phyloP scores from a whole-genome alignment of 2,113 vertebrate species.

The Apodemus speciosus region DNA sequence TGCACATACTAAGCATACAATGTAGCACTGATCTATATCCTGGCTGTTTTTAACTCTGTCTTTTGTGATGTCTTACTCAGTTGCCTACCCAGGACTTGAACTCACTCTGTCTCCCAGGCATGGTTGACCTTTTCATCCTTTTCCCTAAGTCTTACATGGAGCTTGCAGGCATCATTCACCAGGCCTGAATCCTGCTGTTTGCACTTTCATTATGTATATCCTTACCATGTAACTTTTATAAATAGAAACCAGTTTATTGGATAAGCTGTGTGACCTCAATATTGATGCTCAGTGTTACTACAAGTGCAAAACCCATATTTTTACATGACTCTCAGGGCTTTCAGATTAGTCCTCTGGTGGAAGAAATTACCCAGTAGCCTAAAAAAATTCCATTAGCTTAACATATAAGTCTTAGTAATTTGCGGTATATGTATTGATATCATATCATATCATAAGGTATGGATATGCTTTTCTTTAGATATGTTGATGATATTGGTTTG shows the following conservation, averaged over 20 bases:
- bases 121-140: neutral
- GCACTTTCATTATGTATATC: neutral
- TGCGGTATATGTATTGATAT: too few relatives aligned
- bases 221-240: neutral
- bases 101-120: neutral
- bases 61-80: neutral
- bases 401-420: neutral
- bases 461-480: neutral
- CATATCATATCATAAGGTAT: neutral
- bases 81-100: neutral
- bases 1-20: neutral
- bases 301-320: neutral
- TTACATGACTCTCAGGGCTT: neutral
- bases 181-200: neutral
- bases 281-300: neutral
- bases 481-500: neutral
- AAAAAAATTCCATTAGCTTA: neutral
- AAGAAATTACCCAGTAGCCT: neutral
- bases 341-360: neutral
- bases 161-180: neutral
- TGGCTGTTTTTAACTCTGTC: neutral
- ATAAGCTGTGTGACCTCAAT: conserved; percentile 4
- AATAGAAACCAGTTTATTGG: neutral
- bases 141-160: neutral
- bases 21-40: neutral